These are phyloP conservation scores for Nothoprocta perdicaria DNA, from an alignment of 2,113 vertebrate genomes.

Conservation along the genomic window DNA sequence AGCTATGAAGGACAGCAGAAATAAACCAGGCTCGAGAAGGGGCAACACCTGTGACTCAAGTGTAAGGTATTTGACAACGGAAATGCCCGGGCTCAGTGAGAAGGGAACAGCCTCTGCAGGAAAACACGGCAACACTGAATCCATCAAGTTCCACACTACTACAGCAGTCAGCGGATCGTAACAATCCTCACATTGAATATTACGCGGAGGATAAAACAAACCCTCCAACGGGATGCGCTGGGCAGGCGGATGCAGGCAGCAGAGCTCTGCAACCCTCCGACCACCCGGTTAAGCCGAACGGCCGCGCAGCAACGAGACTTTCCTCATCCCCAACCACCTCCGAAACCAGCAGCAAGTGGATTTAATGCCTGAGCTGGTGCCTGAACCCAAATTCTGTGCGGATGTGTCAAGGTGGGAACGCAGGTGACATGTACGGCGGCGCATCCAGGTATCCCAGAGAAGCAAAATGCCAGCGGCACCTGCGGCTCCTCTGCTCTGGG, in stretches of 20 bases:
- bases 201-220: neutral
- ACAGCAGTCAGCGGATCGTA: neutral
- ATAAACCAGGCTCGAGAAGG: neutral
- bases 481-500: neutral
- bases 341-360: neutral
- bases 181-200: neutral
- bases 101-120: neutral
- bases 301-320: neutral
- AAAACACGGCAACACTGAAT: neutral
- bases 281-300: accelerated
- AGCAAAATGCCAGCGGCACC: neutral
- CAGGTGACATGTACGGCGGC: accelerated
- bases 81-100: neutral
- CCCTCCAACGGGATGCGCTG: neutral
- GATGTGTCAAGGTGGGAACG: accelerated
- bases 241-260: neutral
- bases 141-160: neutral
- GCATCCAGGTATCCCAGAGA: neutral
- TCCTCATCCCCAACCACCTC: neutral
- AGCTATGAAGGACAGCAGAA: neutral
- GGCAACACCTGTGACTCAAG: neutral
- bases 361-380: accelerated
- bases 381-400: neutral
- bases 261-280: neutral
- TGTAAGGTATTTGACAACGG: neutral